These are phyloP conservation scores for Odocoileus hemionus DNA, from an alignment of 2,113 vertebrate species.

Conservation along the genomic window DNA sequence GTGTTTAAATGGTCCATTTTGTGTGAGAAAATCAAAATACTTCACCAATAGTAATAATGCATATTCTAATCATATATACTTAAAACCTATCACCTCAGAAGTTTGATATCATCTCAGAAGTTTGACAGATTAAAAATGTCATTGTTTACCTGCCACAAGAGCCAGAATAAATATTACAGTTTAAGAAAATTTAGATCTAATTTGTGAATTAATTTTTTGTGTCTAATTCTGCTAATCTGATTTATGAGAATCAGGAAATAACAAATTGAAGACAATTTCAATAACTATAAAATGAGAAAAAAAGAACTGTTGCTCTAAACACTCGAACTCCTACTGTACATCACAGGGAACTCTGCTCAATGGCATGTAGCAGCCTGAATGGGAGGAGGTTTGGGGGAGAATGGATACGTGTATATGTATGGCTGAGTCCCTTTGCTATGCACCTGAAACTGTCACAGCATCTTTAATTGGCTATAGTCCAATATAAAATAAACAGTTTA, in stretches of 20 bases:
- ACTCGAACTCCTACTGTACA: not conserved
- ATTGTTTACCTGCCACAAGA: not conserved
- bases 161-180: not conserved
- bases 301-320: not conserved
- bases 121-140: not conserved
- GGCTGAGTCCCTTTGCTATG: not conserved
- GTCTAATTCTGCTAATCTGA: not conserved
- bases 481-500: not conserved
- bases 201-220: not conserved
- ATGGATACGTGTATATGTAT: not conserved
- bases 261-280: not conserved
- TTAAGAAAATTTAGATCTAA: not conserved
- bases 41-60: not conserved
- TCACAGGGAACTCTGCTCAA: not conserved
- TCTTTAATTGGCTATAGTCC: not conserved
- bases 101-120: not conserved
- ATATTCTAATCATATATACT: not conserved
- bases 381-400: not conserved
- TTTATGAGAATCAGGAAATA: not conserved
- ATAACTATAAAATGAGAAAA: not conserved
- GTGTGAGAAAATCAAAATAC: not conserved
- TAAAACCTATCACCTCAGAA: not conserved
- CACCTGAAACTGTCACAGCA: not conserved
- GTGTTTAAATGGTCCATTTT: not conserved
- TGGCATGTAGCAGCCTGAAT: not conserved